phyloP scores from a whole-genome alignment of 1,140 invertebrate genomes.

The Aplysia californica region DNA sequence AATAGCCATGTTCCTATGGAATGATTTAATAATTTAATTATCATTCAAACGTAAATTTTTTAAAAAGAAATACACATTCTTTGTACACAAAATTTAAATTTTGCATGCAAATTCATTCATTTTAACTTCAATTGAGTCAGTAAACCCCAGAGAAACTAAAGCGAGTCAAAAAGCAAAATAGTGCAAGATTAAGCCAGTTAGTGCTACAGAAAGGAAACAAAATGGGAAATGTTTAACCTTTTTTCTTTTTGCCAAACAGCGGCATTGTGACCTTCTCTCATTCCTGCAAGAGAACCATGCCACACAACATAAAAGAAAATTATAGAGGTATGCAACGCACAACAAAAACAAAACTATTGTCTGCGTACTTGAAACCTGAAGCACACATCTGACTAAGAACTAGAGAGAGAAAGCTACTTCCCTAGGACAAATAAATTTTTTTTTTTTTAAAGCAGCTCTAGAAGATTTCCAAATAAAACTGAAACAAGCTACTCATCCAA shows the following conservation, averaged over 20 bases:
- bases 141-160: background rate
- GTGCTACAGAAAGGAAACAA: background rate
- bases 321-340: too few relatives aligned
- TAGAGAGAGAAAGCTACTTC: too few relatives aligned
- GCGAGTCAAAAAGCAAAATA: background rate
- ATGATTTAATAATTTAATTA: too few relatives aligned
- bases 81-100: background rate
- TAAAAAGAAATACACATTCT: background rate
- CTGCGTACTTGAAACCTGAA: too few relatives aligned
- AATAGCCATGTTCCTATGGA: too few relatives aligned
- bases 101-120: background rate
- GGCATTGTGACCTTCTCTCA: background rate
- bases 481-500: too few relatives aligned
- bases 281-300: constrained; percentile 7
- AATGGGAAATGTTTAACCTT: constrained; percentile 1
- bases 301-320: too few relatives aligned
- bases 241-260: constrained; percentile 14
- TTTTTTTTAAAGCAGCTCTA: too few relatives aligned
- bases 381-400: too few relatives aligned
- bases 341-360: too few relatives aligned
- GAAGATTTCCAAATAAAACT: too few relatives aligned
- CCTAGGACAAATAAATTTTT: too few relatives aligned
- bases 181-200: background rate
- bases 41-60: background rate
- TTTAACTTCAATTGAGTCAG: background rate